Percentiles rank a stretch among this genome's conserved stretches.
These are phyloP conservation scores for Lycorma delicatula DNA, from an alignment of 1,140 invertebrate species.

Conservation along the genomic window DNA sequence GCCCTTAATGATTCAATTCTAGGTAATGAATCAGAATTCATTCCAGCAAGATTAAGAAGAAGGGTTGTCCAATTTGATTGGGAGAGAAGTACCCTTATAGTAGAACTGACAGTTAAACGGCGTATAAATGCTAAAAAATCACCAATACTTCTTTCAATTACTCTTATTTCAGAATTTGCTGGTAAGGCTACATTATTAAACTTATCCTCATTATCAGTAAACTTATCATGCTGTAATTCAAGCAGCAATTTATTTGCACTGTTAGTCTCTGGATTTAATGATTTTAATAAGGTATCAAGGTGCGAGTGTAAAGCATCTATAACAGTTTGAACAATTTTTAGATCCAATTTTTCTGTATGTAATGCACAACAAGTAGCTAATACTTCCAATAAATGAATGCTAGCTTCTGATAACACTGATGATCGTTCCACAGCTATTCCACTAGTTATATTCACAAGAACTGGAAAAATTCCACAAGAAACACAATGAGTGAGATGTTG, in stretches of 20 bases:
- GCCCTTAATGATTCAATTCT: conserved; percentile 41
- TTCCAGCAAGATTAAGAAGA: conserved; percentile 41
- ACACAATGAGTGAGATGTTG: conserved; percentile 50
- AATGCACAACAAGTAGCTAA: conserved; percentile 44
- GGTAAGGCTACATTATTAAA: no score
- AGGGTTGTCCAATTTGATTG: conserved; percentile 43
- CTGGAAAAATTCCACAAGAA: conserved; percentile 44
- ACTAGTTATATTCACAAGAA: conserved; percentile 36
- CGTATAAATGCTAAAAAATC: conserved; percentile 50
- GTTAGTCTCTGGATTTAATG: neutral
- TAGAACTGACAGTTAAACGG: conserved; percentile 40
- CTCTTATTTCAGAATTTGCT: conserved; percentile 11
- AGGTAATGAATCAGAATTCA: conserved; percentile 28
- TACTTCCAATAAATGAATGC: conserved; percentile 45
- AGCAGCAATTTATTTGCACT: neutral
- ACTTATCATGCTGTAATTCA: no score
- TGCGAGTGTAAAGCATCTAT: conserved; percentile 41
- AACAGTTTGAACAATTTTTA: conserved; percentile 38
- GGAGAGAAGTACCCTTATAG: conserved; percentile 40
- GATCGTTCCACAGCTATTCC: conserved; percentile 13
- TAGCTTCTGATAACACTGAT: conserved; percentile 33
- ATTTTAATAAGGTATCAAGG: conserved; percentile 28
- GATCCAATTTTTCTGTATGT: conserved; percentile 42
- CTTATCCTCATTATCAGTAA: no score
- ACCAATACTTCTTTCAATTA: conserved; percentile 38